Evolutionary conservation across 2,113 vertebrate species (phyloP), one percentile per base, ranked within the genome.

Genomic region (Notarius quadriscutis): DNA sequence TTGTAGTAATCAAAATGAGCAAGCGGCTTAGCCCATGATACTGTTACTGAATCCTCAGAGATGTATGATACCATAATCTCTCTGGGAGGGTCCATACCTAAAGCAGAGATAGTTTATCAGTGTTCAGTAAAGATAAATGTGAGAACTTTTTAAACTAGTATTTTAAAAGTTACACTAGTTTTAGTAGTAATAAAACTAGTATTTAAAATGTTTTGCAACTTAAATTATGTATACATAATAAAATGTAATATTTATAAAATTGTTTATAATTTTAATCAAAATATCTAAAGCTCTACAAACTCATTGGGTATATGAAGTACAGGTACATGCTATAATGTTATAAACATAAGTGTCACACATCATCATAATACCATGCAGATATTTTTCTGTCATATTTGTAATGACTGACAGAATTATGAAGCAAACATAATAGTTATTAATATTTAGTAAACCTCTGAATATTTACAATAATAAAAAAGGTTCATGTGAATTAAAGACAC

Each of bases 1-100:
- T 97, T 96, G 15, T 99, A 99, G 91, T 98, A 97, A 90, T 99
- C 97, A 1, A 99, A 97, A 22, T 93, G 75, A 83, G 97, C 95
- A 0, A 96, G 83, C 0, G 98, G 98, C 89, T 94, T 94, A 78
- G 93, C 95, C 98, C 98, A 99, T 81, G 95, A 96, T 83, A 99
- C 72, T 0, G 88, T 93, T 88, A 99, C 93, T 0, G 96, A 95
- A 83, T 98, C 96, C 89, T 98, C 97, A 0, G 96, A 97, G 87
- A 99, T 91, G 0, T 97, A 97, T 6, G 96, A 95, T 85, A 97
- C 95, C 0, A 93, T 94, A 91, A 99, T 91, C 81, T 98, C 96
- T 92, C 93, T 96, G 0, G 98, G 98, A 0, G 97, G 96, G 87
- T 98, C 98, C 0, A 99, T 96, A 48, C 96, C 98, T 99, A 62